Conservation (phyloP, 2,888 invertebrate species). For the Taphrorychus bicolor region DNA sequence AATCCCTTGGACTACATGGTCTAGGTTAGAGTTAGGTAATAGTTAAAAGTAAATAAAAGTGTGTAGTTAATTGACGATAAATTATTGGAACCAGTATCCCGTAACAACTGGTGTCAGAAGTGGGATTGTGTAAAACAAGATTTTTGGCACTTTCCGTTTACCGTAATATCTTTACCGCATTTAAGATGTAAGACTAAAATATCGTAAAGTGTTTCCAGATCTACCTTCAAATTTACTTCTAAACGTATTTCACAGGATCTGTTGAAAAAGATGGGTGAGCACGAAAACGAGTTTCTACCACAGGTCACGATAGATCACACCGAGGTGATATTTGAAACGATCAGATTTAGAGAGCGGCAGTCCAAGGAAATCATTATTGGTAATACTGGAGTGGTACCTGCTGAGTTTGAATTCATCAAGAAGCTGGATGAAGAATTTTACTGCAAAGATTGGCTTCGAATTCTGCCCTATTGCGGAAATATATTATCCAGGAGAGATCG, state of each 20-base stretch:
- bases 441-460: constrained; percentile 92
- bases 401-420: constrained; percentile 92
- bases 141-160: constrained; percentile 86
- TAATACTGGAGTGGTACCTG: constrained; percentile 91
- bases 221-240: constrained; percentile 83
- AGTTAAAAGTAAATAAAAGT: no score
- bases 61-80: no score
- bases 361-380: constrained; percentile 85
- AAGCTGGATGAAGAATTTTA: constrained; percentile 85
- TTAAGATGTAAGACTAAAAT: constrained; percentile 94
- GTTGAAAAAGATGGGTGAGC: constrained; percentile 92
- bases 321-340: constrained; percentile 84
- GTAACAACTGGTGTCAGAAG: no score
- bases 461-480: constrained; percentile 78
- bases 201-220: constrained; percentile 83
- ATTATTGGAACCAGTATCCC: no score
- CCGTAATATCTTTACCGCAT: constrained; percentile 94
- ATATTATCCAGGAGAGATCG: constrained; percentile 70
- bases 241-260: constrained; percentile 93
- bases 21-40: no score
- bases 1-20: no score
- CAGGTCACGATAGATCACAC: constrained; percentile 91
- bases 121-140: constrained; percentile 92
- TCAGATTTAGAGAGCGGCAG: constrained; percentile 85
- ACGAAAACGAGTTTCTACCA: constrained; percentile 97